Evolutionary conservation across 1,140 invertebrate species (phyloP), one percentile per base, ranked within the genome.

Genomic region (Limonius californicus): DNA sequence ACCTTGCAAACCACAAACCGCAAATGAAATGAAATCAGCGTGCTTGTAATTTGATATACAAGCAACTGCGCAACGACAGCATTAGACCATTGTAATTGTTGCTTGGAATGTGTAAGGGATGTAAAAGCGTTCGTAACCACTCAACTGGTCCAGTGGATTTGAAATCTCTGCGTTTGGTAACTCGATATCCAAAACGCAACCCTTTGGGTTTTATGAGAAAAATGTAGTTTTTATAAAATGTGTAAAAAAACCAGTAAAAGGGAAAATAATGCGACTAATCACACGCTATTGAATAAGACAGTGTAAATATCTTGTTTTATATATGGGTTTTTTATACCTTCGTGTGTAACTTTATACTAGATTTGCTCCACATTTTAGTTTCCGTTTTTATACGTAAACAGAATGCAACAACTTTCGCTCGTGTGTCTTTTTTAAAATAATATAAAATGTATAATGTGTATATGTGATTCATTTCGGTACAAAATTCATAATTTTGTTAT

Each of bases 1-100:
- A 66, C 64, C 64, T 66, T 66, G 64, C 47, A 66, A 66, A 66
- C 64, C 64, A 57, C 60, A 53, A 56, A 62, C 64, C 64, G 54
- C 64, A 66, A 66, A 66, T 57, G 64, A 66, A 66, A 66, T 66
- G 62, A 66, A 66, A 66, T 66, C 64, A 57, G 57, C 56, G 57
- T 58, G 61, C 59, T 66, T 54, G 64, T 62, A 66, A 66, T 27
- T 15, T 8, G 64, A 66, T 56, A 66, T 55, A 18, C 42, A 59
- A 59, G 57, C 60, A 62, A 62, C 60, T 62, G 60, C 54, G 64
- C 64, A 62, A 62, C 60, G 57, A 62, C 60, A 32, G 60, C 55
- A 66, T 62, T 62, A 62, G 60, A 66, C 64, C 64, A 66, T 66
- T 66, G 57, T 60, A 66, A 66, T 66, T 62, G 58, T 57, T 50